Percentiles rank a stretch among this genome's conserved stretches.
Conservation (phyloP, 2,113 vertebrate genomes). For the Aythya baeri region DNA sequence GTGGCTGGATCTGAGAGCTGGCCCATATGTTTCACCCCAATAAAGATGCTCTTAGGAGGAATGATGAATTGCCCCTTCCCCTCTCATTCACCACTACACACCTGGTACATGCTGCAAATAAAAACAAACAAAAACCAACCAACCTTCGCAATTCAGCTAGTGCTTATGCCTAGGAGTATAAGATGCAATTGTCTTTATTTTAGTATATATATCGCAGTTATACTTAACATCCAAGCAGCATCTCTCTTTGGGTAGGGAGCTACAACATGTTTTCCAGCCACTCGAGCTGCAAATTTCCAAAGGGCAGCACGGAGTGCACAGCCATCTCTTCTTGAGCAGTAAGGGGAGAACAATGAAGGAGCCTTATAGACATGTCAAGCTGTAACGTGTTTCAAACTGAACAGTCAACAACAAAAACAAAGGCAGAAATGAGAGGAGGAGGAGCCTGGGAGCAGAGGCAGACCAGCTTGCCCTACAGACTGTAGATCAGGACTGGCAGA, state of each 20-base stretch:
- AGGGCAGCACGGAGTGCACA: accelerated
- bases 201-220: not conserved
- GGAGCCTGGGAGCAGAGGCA: not conserved
- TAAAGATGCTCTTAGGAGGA: not conserved
- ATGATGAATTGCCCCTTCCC: not conserved
- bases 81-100: not conserved
- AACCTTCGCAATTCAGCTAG: not conserved
- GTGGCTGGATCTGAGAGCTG: not conserved
- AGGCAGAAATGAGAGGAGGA: not conserved
- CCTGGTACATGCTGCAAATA: not conserved
- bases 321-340: not conserved
- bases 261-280: not conserved
- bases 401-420: not conserved
- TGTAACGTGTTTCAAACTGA: not conserved
- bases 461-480: not conserved
- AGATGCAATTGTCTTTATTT: not conserved
- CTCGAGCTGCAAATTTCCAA: not conserved
- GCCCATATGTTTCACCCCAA: not conserved
- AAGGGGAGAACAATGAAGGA: not conserved
- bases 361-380: not conserved
- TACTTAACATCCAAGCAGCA: not conserved
- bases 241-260: not conserved
- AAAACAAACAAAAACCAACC: not conserved
- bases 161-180: not conserved
- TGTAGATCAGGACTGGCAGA: not conserved